Evolutionary conservation across 2,888 invertebrate genomes (phyloP), one percentile per base, ranked within the genome.

Genomic region (Amaurobius ferox): DNA sequence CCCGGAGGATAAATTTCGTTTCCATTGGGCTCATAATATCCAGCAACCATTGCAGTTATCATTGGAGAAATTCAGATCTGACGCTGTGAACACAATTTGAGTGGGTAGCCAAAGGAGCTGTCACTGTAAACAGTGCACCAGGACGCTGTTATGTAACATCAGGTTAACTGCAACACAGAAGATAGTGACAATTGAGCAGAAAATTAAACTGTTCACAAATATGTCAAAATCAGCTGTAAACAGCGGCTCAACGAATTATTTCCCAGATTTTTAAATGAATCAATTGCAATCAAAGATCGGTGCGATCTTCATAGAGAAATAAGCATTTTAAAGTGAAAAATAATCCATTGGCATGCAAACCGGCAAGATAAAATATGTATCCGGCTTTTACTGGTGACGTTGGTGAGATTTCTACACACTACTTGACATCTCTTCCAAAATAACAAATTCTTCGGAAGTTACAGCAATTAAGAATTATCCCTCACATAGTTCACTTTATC

Each of bases 21-120:
- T 80, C 80, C 87, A 81, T 78, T 87, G 71, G 77, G 76, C 77
- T 81, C 87, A 78, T 87, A 87, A 80, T 74, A 87, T 81, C 87
- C 87, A 78, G 80, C 77, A 81, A 87, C 80, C 87, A 87, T 87
- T 78, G 87, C 73, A 81, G 87, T 87, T 87, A 87, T 68, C 87
- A 87, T 87, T 81, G 80, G 87, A 76, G 66, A 86, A 73, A 44
- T 64, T 86, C 76, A 79, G 76, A 76, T 79, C 71, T 68, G 74
- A 32, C 66, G 66, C 71, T 70, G 48, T 55, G 66, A 66, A 26
- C 48, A 62, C 76, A 72, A 77, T 28, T 55, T 77, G 16, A 67
- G 39, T 35, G 55, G 28, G 19, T 62, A 48, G 35, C 73, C 28
- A 35, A 32, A 29, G n/a, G 19, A 48, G 67, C 85, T 85, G 83